These are phyloP conservation scores for Clinocottus analis DNA, from an alignment of 2,113 vertebrate genomes.

Conservation along the genomic window DNA sequence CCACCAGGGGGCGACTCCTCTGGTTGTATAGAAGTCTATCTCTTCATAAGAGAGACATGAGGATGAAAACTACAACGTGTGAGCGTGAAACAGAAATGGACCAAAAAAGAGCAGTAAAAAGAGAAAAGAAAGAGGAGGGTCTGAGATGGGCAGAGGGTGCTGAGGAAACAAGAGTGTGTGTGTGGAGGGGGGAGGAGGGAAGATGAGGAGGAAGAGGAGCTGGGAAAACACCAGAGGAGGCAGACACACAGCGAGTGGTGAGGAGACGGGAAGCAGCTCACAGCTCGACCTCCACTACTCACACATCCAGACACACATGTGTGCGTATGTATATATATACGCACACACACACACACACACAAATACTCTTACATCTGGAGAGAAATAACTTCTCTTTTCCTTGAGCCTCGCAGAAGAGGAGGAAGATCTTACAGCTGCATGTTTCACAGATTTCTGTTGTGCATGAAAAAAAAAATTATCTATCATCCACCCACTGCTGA, in stretches of 20 bases:
- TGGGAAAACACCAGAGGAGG: conserved; percentile 68
- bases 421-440: not conserved
- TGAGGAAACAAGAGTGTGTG: not conserved
- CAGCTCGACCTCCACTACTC: not conserved
- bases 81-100: conserved; percentile 20
- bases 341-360: not conserved
- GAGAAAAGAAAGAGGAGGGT: not conserved
- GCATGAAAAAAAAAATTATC: conserved; percentile 18
- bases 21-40: too few relatives aligned
- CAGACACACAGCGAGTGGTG: conserved; percentile 24
- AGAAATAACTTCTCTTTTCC: not conserved
- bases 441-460: conserved; percentile 1
- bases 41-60: too few relatives aligned
- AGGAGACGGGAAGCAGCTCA: conserved; percentile 14
- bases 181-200: conserved; percentile 11
- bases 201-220: conserved; percentile 56
- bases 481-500: conserved; percentile 30
- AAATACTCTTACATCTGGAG: not conserved
- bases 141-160: not conserved
- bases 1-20: too few relatives aligned
- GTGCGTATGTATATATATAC: not conserved
- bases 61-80: conserved; percentile 8
- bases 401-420: not conserved
- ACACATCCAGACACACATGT: not conserved
- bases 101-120: conserved; percentile 17